These are phyloP conservation scores for Periplaneta americana DNA, from an alignment of 1,140 invertebrate genomes.

Conservation along the genomic window DNA sequence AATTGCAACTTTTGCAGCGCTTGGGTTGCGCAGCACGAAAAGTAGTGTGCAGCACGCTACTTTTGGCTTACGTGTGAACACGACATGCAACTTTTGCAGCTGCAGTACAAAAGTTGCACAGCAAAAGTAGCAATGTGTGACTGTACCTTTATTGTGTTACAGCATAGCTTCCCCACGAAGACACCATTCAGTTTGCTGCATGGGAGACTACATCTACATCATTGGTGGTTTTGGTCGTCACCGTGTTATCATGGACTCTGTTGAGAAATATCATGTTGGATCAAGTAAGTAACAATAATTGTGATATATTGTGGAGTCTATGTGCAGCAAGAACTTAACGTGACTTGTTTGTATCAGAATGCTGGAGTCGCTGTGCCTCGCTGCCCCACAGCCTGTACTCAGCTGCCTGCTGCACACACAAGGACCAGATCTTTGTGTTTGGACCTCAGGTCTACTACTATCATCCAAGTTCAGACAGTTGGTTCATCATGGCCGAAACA, in stretches of 20 bases:
- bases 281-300: constrained; percentile 18
- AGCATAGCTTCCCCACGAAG: constrained; percentile 19
- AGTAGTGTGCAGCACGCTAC: too few relatives aligned
- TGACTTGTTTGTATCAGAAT: constrained; percentile 20
- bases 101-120: too few relatives aligned
- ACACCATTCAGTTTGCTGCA: constrained; percentile 27
- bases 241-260: constrained; percentile 25
- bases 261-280: constrained; percentile 25
- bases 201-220: constrained; percentile 27
- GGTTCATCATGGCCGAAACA: constrained; percentile 21
- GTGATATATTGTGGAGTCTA: not conserved
- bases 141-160: not conserved
- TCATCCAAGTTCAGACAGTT: constrained; percentile 17
- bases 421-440: constrained; percentile 26
- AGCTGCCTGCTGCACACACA: constrained; percentile 26
- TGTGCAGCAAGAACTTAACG: not conserved
- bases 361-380: constrained; percentile 22
- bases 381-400: constrained; percentile 25
- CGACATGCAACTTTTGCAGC: not conserved
- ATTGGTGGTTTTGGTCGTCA: constrained; percentile 31
- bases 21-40: too few relatives aligned
- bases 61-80: too few relatives aligned
- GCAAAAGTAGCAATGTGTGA: not conserved
- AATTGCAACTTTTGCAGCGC: too few relatives aligned
- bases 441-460: constrained; percentile 23